Conservation (phyloP, 1,140 invertebrate species). For the Drosophila asahinai region DNA sequence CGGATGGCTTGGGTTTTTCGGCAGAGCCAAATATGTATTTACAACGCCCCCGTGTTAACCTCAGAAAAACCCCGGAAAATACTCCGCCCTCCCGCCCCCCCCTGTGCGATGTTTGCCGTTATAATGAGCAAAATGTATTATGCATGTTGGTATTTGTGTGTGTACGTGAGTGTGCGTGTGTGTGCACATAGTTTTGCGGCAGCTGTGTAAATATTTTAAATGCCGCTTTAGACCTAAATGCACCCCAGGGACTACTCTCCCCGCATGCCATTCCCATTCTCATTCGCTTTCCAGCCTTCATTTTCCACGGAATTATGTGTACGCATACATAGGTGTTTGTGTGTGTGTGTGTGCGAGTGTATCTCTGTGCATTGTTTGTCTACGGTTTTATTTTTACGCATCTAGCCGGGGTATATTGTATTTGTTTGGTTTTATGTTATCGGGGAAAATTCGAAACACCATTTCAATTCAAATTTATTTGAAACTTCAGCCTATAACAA, state of each 20-base stretch:
- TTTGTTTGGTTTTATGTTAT: neutral
- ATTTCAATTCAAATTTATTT: neutral
- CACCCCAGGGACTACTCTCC: conserved; percentile 45
- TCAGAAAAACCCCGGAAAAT: conserved; percentile 20
- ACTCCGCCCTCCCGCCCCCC: neutral
- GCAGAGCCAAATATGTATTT: conserved; percentile 29
- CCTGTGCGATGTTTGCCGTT: conserved; percentile 57
- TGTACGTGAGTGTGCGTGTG: conserved; percentile 12
- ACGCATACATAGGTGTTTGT: neutral
- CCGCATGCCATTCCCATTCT: conserved; percentile 6
- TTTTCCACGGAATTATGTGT: conserved; percentile 21
- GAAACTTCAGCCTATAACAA: neutral
- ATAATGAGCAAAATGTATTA: conserved; percentile 73
- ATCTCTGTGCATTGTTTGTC: conserved; percentile 12
- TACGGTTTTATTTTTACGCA: conserved; percentile 11
- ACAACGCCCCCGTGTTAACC: conserved; percentile 29
- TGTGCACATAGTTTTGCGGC: conserved; percentile 68
- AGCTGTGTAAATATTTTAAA: conserved; percentile 77
- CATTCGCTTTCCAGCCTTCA: neutral
- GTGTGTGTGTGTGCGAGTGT: neutral
- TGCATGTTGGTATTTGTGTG: conserved; percentile 46
- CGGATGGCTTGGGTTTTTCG: conserved; percentile 28
- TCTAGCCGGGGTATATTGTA: neutral
- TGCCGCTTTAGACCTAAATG: conserved; percentile 66
- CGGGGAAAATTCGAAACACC: neutral